A percentile compares a stretch with the other conserved stretches of the same genome.
Evolutionary conservation across 2,888 invertebrate genomes (phyloP).

Genomic region (Polietes domitor): DNA sequence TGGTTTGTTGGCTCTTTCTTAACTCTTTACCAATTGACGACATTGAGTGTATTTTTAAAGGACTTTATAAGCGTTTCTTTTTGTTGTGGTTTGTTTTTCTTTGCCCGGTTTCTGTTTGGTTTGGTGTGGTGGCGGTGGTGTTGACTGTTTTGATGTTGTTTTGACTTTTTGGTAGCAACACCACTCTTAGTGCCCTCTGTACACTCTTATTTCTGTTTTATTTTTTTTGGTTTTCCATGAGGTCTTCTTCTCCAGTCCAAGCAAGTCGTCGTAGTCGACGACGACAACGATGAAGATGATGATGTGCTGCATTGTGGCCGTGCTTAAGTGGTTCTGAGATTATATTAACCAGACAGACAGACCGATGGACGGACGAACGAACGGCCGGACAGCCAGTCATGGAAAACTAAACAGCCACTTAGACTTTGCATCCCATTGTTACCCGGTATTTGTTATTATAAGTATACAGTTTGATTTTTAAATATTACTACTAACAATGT

Average conservation of each 20-base stretch:
- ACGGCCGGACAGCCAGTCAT: not conserved
- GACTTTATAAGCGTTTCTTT: slow-evolving; percentile 62
- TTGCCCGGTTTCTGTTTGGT: slow-evolving; percentile 35
- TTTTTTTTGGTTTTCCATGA: slow-evolving; percentile 25
- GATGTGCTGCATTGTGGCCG: slow-evolving; percentile 28
- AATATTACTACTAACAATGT: slow-evolving; percentile 59
- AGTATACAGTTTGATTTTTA: slow-evolving; percentile 55
- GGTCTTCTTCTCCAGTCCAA: not conserved
- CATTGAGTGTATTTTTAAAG: slow-evolving; percentile 63
- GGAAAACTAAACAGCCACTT: slow-evolving; percentile 65
- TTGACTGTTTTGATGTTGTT: slow-evolving; percentile 61
- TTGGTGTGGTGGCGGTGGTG: slow-evolving; percentile 43
- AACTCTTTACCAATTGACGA: slow-evolving; percentile 57
- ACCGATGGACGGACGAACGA: not conserved
- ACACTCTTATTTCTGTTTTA: too few species aligned
- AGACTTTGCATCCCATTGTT: slow-evolving; percentile 56
- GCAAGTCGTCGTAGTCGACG: not conserved
- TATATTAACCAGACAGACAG: slow-evolving; percentile 55
- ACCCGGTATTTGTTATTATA: slow-evolving; percentile 58
- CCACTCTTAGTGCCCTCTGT: slow-evolving; percentile 17
- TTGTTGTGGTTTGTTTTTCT: slow-evolving; percentile 36
- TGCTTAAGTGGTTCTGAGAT: slow-evolving; percentile 39
- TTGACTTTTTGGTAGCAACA: slow-evolving; percentile 62
- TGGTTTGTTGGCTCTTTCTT: slow-evolving; percentile 10
- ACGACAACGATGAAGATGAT: slow-evolving; percentile 10